Percentiles rank a stretch among this genome's conserved stretches.
phyloP scores from a whole-genome alignment of 2,888 invertebrate genomes.

The Onchidella celtica region DNA sequence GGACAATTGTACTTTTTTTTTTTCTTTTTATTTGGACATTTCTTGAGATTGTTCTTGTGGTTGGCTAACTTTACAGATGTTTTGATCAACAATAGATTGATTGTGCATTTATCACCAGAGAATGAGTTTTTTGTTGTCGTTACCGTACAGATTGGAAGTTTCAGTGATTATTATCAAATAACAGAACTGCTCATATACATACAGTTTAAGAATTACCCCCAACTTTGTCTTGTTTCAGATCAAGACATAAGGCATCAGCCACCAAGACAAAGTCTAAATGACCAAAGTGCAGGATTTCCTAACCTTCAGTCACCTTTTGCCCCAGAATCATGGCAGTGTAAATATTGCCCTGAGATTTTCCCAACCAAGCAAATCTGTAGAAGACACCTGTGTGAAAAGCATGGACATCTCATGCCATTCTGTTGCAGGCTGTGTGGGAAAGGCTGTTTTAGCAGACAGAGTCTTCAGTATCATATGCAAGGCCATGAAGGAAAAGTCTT shows the following conservation, averaged over 20 bases:
- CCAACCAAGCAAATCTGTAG: not conserved
- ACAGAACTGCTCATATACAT: too few relatives aligned
- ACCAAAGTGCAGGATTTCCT: not conserved
- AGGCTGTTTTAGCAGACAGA: conserved; percentile 29
- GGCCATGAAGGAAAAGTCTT: conserved; percentile 37
- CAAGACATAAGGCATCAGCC: not conserved
- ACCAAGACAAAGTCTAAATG: not conserved
- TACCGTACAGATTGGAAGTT: not conserved
- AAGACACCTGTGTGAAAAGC: conserved; percentile 30
- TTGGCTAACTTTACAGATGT: too few relatives aligned
- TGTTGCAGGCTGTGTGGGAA: conserved; percentile 43
- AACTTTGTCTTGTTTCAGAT: conserved; percentile 36
- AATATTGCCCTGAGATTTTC: conserved; percentile 6
- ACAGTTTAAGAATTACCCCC: not conserved
- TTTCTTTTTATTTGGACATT: too few relatives aligned
- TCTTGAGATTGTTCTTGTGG: too few relatives aligned
- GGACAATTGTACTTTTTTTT: too few relatives aligned
- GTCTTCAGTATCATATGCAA: conserved; percentile 38
- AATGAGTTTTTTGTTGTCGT: too few relatives aligned
- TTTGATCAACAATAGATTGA: too few relatives aligned
- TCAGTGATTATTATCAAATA: too few relatives aligned
- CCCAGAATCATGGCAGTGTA: not conserved
- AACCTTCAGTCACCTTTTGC: not conserved
- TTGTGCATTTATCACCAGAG: too few relatives aligned
- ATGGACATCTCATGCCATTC: conserved; percentile 35